A percentile compares a stretch with the other conserved stretches of the same genome.
Conservation (phyloP, 1,140 invertebrate species). For the Caenorhabditis latens region DNA sequence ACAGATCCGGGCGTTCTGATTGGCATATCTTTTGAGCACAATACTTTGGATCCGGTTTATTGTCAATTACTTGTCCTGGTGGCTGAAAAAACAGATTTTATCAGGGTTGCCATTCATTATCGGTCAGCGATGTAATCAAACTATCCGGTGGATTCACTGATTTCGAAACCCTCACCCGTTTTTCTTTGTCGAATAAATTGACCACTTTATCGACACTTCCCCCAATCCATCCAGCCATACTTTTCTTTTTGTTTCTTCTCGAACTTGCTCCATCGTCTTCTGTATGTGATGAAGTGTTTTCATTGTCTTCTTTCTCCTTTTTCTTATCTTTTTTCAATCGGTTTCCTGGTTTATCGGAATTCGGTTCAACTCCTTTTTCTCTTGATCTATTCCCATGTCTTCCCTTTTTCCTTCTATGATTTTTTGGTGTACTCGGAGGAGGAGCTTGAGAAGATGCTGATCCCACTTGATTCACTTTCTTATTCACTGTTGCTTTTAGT, state of each 20-base stretch:
- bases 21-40: slow-evolving; percentile 3
- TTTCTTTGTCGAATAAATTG: neutral
- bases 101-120: neutral
- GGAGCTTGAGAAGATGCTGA: neutral
- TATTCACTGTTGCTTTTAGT: slow-evolving; percentile 1
- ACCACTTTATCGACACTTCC: neutral
- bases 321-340: neutral
- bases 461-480: neutral
- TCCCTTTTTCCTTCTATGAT: neutral
- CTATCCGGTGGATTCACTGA: neutral
- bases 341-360: neutral
- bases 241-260: neutral
- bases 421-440: neutral
- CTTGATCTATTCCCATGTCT: neutral
- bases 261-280: slow-evolving; percentile 8
- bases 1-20: neutral
- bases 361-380: neutral
- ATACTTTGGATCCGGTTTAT: neutral
- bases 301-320: too few relatives aligned
- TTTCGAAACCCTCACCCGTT: neutral
- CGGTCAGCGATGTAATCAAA: too few relatives aligned
- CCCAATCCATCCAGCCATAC: neutral
- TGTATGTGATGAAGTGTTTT: neutral
- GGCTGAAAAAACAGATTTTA: neutral
- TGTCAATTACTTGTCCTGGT: neutral